These are phyloP conservation scores for Hirtodrosophila confusa DNA, from an alignment of 2,888 invertebrate species.

Conservation along the genomic window DNA sequence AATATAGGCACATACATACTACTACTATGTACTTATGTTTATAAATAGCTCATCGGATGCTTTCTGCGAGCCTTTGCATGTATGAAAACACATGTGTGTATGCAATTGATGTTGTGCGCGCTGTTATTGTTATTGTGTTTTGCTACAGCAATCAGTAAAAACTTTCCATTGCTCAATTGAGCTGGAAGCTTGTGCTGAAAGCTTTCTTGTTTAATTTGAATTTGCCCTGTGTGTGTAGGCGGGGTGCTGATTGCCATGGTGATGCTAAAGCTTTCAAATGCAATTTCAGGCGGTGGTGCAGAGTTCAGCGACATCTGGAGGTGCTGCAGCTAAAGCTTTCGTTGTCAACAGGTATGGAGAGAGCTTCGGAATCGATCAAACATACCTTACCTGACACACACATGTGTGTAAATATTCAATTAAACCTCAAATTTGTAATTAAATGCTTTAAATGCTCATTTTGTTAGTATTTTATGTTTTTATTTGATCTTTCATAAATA, in stretches of 20 bases:
- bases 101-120: constrained; percentile 7
- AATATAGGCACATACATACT: background rate
- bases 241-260: constrained; percentile 8
- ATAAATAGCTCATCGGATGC: constrained; percentile 42
- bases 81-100: too few relatives aligned
- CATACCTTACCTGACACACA: too few relatives aligned
- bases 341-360: constrained; percentile 8
- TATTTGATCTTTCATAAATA: constrained; percentile 78
- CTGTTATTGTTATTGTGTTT: constrained; percentile 27
- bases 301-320: background rate
- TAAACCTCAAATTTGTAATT: too few relatives aligned
- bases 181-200: constrained; percentile 26
- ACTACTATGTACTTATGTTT: constrained; percentile 10
- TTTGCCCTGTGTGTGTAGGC: constrained; percentile 4
- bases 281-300: background rate
- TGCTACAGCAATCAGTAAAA: constrained; percentile 43
- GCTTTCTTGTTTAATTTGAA: constrained; percentile 18
- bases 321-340: constrained; percentile 18
- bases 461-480: constrained; percentile 64
- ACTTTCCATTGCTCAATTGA: constrained; percentile 64
- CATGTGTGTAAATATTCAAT: too few relatives aligned
- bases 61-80: background rate
- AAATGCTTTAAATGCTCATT: background rate
- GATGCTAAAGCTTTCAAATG: constrained; percentile 24
- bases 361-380: constrained; percentile 9